Evolutionary conservation across 2,888 invertebrate species (phyloP).

Genomic region (Andrena hattorfiana): DNA sequence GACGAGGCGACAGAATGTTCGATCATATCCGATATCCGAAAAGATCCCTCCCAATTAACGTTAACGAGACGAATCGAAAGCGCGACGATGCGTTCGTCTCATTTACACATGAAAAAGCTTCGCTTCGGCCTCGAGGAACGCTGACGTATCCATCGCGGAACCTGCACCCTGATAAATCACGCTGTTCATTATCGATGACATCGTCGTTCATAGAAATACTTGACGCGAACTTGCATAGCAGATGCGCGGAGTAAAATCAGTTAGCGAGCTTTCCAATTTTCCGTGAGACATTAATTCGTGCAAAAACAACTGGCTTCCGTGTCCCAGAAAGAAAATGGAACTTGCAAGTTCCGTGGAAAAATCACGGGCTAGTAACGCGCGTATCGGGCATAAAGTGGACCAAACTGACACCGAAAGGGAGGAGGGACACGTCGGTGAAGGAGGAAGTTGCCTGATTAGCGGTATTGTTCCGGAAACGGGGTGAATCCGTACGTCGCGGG

Average conservation of each 20-base stretch:
- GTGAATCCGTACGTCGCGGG: constrained; percentile 66
- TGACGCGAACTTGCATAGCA: background rate
- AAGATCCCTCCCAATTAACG: constrained; percentile 40
- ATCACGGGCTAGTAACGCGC: background rate
- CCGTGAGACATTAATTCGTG: too few species aligned
- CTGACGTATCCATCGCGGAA: constrained; percentile 40
- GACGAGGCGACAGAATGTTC: too few species aligned
- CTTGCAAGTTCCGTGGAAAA: background rate
- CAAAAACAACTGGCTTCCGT: too few species aligned
- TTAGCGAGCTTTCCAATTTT: background rate
- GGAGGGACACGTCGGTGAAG: constrained; percentile 9
- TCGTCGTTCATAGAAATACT: background rate
- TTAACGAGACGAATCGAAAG: constrained; percentile 44
- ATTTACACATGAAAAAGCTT: background rate
- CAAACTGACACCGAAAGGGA: background rate
- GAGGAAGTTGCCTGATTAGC: constrained; percentile 66
- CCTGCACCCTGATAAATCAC: constrained; percentile 45
- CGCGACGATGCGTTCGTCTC: constrained; percentile 7
- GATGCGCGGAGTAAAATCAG: constrained; percentile 3
- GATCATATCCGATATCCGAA: background rate
- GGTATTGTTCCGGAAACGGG: constrained; percentile 72
- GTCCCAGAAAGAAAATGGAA: background rate
- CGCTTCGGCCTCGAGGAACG: constrained; percentile 26
- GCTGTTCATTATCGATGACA: constrained; percentile 37
- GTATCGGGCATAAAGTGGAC: constrained; percentile 9